Evolutionary conservation across 2,888 invertebrate species (phyloP).

Genomic region (Heliconius sara): DNA sequence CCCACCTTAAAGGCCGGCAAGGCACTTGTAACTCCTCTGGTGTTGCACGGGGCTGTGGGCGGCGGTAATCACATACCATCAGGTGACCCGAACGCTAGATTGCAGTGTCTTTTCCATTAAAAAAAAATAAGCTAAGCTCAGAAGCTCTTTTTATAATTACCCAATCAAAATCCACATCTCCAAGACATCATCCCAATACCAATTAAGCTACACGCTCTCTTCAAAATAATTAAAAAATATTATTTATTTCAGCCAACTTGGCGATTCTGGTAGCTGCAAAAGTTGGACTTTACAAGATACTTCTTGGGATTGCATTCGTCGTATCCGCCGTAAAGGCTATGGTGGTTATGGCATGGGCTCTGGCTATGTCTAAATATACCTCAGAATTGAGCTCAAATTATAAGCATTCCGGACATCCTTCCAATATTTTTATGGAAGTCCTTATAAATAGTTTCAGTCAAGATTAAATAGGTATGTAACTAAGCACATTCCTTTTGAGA

Average conservation of each 20-base stretch:
- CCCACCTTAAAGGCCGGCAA: too few relatives aligned
- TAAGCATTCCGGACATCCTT: conserved; percentile 41
- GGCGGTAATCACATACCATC: too few relatives aligned
- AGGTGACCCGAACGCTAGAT: too few relatives aligned
- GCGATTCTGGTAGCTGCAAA: conserved; percentile 69
- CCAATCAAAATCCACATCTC: too few relatives aligned
- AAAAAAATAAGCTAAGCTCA: too few relatives aligned
- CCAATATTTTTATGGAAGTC: conserved; percentile 49
- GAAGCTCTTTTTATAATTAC: too few relatives aligned
- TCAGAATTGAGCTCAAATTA: conserved; percentile 58
- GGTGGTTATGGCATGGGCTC: conserved; percentile 69
- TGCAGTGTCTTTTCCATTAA: too few relatives aligned
- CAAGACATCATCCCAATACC: neutral
- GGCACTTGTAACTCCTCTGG: too few relatives aligned
- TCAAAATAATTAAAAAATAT: conserved; percentile 26
- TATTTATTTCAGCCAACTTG: conserved; percentile 77
- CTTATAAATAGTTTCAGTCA: conserved; percentile 46
- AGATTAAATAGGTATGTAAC: conserved; percentile 21
- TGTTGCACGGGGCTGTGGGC: too few relatives aligned
- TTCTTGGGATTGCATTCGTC: conserved; percentile 66
- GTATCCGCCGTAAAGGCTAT: conserved; percentile 66
- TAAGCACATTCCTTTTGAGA: too few relatives aligned
- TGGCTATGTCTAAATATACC: conserved; percentile 67
- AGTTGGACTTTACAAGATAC: conserved; percentile 72
- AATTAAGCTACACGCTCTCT: neutral